Evolutionary conservation across 2,113 vertebrate genomes (phyloP).

Genomic region (Myrmophylax atrothorax): DNA sequence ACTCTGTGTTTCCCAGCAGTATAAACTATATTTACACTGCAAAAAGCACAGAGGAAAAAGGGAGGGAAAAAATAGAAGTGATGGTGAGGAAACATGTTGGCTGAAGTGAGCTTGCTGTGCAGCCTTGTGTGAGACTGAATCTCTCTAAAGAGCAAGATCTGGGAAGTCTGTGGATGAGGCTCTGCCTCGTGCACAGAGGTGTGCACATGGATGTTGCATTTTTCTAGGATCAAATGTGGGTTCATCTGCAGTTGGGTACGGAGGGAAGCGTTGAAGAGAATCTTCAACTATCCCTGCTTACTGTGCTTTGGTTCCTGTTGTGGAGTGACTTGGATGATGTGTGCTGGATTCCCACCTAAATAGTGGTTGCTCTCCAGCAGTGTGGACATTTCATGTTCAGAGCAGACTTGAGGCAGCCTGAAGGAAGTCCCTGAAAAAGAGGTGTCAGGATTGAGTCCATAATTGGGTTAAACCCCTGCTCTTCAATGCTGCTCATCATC

Average conservation of each 20-base stretch:
- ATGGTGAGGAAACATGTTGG: not conserved
- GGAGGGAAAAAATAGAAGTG: fast-evolving
- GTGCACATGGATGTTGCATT: not conserved
- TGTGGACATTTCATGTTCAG: fast-evolving
- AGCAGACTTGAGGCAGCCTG: not conserved
- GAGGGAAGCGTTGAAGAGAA: not conserved
- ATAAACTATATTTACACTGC: not conserved
- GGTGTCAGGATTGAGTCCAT: not conserved
- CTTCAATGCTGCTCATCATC: not conserved
- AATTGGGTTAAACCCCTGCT: not conserved
- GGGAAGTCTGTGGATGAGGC: not conserved
- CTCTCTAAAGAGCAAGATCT: not conserved
- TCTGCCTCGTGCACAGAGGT: not conserved
- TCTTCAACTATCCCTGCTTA: not conserved
- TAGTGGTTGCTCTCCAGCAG: not conserved
- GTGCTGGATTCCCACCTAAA: not conserved
- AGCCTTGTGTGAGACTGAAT: not conserved
- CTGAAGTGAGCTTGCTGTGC: not conserved
- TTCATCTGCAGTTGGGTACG: not conserved
- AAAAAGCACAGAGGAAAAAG: not conserved
- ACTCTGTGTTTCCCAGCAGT: not conserved
- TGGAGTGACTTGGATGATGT: not conserved
- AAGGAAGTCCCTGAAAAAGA: not conserved
- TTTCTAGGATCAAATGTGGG: not conserved
- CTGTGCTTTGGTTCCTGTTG: not conserved